Conservation (phyloP, 2,113 vertebrate genomes). For the Camelus bactrianus region DNA sequence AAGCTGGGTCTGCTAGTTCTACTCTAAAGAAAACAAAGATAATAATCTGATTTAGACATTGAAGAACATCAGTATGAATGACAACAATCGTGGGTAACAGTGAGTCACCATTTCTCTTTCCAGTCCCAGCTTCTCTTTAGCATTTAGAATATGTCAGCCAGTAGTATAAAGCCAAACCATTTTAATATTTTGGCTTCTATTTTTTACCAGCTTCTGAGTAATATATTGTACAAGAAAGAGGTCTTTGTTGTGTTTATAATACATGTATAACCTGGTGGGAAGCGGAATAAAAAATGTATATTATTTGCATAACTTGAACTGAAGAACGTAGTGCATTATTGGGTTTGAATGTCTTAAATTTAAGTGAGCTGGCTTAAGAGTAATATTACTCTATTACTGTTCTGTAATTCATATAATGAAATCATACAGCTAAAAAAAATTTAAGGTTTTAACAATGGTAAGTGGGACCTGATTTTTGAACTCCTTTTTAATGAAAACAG, state of each 20-base stretch:
- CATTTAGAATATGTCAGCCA: slow-evolving; percentile 67
- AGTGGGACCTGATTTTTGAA: slow-evolving; percentile 84
- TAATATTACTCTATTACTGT: slow-evolving; percentile 75
- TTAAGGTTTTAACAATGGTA: slow-evolving; percentile 79
- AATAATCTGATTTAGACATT: slow-evolving; percentile 72
- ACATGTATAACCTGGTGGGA: slow-evolving; percentile 74
- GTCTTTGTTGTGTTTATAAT: slow-evolving; percentile 81
- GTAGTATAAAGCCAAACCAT: slow-evolving; percentile 48
- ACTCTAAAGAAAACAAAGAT: slow-evolving; percentile 65
- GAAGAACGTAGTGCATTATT: slow-evolving; percentile 74
- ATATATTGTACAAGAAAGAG: slow-evolving; percentile 65
- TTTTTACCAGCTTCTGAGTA: slow-evolving; percentile 73
- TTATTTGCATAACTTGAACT: slow-evolving; percentile 82
- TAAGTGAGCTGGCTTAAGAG: slow-evolving; percentile 67
- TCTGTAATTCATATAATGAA: slow-evolving; percentile 81
- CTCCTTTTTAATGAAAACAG: slow-evolving; percentile 84
- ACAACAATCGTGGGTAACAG: slow-evolving; percentile 19
- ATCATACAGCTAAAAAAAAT: slow-evolving; percentile 75
- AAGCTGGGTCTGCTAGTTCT: slow-evolving; percentile 54
- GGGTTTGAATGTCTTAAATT: slow-evolving; percentile 72
- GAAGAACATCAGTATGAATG: slow-evolving; percentile 53
- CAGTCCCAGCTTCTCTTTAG: slow-evolving; percentile 50
- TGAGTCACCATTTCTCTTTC: slow-evolving; percentile 56
- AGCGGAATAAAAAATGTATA: slow-evolving; percentile 80
- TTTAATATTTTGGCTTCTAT: slow-evolving; percentile 76